Base-by-base conservation (phyloP, 1,140 invertebrate species). In the Hypsibius dujardini region DNA sequence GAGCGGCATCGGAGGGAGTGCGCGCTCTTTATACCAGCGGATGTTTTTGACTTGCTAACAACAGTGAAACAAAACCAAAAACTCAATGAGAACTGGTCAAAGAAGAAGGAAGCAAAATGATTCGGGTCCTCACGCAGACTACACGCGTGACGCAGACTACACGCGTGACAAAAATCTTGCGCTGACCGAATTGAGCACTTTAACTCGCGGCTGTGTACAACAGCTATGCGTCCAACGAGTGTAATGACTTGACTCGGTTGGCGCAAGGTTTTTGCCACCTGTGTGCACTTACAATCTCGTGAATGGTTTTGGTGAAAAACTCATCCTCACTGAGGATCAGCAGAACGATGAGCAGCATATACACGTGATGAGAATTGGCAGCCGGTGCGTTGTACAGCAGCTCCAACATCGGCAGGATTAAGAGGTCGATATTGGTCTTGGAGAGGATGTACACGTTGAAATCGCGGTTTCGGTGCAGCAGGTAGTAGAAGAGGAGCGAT, bases 261-360 rank as follows among this genome's bases (percentile, higher is more conserved):
- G n/a, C n/a, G n/a, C n/a, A n/a, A n/a, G n/a, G n/a, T n/a, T n/a
- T n/a, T n/a, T n/a, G n/a, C n/a, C n/a, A n/a, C n/a, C n/a, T n/a
- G n/a, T n/a, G n/a, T n/a, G 7, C 46, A 73, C 2, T 50, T 82
- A 95, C 92, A 77, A 90, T 91, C 80, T 90, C 87, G 80, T 98
- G 95, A 69, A 98, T 86, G 74, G 86, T 86, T 80, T 90, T 91
- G 79, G 95, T 97, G 76, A 98, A 96, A 2, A 86, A 82, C 74
- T 95, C 91, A 80, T 98, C 95, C 82, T 99, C 96, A 71, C 91
- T 96, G 1, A 99, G 81, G 76, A 98, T 95, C 2, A 98, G 84
- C 42, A 98, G 80, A 40, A 98, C 92, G 71, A 99, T 98, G 1
- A 98, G 84, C 0, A 93, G 93, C 92, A 99, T 97, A 79, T 99